phyloP scores from a whole-genome alignment of 2,888 invertebrate species.

The Ophioninae sp. region DNA sequence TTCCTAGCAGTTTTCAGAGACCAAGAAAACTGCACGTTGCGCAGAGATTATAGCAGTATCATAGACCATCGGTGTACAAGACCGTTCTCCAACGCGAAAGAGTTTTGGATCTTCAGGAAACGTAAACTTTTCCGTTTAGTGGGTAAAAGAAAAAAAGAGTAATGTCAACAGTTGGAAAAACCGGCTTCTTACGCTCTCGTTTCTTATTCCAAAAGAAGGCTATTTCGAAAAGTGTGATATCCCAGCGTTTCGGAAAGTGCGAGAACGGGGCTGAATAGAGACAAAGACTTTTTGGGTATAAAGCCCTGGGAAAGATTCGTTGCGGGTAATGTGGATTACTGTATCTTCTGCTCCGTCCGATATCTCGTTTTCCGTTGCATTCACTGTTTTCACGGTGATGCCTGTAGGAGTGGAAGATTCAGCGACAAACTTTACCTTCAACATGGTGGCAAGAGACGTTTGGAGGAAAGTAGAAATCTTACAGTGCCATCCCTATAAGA shows the following conservation, averaged over 20 bases:
- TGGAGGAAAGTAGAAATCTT: constrained; percentile 32
- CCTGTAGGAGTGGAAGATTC: neutral
- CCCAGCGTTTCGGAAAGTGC: constrained; percentile 1
- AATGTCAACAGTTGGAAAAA: constrained; percentile 24
- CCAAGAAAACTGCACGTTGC: neutral
- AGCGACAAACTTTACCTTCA: neutral
- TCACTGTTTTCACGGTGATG: constrained; percentile 19
- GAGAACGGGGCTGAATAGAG: constrained; percentile 17
- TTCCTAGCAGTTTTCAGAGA: neutral
- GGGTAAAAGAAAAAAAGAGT: constrained; percentile 18
- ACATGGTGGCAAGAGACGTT: neutral
- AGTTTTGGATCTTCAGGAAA: constrained; percentile 23
- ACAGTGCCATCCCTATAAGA: neutral
- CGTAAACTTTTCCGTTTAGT: constrained; percentile 21
- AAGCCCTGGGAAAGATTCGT: constrained; percentile 28
- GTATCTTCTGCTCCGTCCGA: constrained; percentile 15
- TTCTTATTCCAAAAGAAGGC: constrained; percentile 31
- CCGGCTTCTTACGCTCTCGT: constrained; percentile 3
- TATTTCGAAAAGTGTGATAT: constrained; percentile 42
- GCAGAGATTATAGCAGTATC: constrained; percentile 5
- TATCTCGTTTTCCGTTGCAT: constrained; percentile 13
- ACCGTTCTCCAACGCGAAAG: constrained; percentile 9
- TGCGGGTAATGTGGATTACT: constrained; percentile 9
- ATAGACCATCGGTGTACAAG: neutral
- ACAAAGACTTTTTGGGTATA: neutral